A percentile compares a stretch with the other conserved stretches of the same genome.
These are phyloP conservation scores for Oophaga sylvatica DNA, from an alignment of 2,797 vertebrate species.

Conservation along the genomic window DNA sequence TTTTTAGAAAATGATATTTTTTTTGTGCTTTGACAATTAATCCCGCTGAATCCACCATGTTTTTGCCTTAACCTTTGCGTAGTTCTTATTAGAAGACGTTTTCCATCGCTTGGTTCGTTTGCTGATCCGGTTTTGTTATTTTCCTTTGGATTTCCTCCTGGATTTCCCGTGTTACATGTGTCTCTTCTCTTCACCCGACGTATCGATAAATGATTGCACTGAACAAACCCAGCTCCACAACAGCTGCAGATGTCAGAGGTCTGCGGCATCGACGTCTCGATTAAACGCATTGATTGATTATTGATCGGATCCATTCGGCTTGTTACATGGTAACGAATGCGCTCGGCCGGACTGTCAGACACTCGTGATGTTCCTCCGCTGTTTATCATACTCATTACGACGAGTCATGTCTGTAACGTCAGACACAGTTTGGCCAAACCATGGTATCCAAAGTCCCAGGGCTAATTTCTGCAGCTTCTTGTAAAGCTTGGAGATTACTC, in stretches of 20 bases:
- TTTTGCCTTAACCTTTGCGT: background rate
- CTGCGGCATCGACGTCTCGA: conserved; percentile 11
- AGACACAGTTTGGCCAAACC: background rate
- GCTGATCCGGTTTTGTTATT: background rate
- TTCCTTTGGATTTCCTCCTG: background rate
- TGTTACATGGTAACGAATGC: conserved; percentile 27
- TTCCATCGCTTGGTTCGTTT: background rate
- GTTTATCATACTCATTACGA: background rate
- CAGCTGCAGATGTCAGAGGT: background rate
- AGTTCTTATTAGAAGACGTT: background rate
- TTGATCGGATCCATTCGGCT: background rate
- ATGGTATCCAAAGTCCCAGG: background rate
- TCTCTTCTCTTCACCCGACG: background rate
- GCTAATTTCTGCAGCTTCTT: background rate
- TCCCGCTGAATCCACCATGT: background rate
- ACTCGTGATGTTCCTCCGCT: background rate
- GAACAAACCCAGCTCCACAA: background rate
- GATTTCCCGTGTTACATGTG: background rate
- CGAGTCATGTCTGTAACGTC: background rate
- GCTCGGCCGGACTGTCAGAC: background rate
- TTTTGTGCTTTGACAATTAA: background rate
- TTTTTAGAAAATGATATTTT: background rate
- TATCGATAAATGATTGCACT: background rate
- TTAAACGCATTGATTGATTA: conserved; percentile 27
- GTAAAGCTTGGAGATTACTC: background rate